Percentiles rank a stretch among this genome's conserved stretches.
phyloP scores from a whole-genome alignment of 2,888 invertebrate genomes.

The Troides helena region DNA sequence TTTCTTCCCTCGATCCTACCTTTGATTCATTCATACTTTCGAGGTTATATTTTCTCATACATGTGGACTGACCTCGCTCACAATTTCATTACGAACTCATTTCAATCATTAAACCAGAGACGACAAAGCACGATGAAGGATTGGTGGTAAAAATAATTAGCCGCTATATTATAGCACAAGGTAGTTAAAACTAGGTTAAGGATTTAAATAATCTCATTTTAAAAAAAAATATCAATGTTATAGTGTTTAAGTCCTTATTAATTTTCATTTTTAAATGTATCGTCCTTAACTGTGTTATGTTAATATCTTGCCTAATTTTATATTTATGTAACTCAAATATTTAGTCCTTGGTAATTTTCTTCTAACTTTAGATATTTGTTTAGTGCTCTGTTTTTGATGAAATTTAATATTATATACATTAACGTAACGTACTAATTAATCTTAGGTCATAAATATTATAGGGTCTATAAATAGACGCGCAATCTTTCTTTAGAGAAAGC shows the following conservation, averaged over 20 bases:
- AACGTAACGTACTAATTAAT: not conserved
- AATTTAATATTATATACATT: not conserved
- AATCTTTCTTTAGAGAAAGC: not conserved
- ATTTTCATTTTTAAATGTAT: not conserved
- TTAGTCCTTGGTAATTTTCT: not conserved
- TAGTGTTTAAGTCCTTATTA: not conserved
- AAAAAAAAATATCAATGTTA: not conserved
- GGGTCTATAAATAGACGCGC: not conserved
- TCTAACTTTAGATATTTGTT: not conserved
- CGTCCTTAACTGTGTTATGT: not conserved
- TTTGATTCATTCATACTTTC: too few relatives aligned
- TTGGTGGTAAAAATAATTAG: not conserved
- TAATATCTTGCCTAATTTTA: constrained; percentile 4
- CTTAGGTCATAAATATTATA: not conserved
- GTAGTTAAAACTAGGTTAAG: not conserved
- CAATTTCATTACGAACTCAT: not conserved
- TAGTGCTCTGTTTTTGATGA: not conserved
- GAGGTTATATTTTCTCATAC: too few relatives aligned
- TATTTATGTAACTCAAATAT: not conserved
- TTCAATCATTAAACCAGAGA: not conserved
- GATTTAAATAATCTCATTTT: not conserved
- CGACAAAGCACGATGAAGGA: not conserved
- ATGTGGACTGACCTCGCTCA: too few relatives aligned
- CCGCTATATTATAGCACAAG: constrained; percentile 3
- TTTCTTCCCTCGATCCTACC: not conserved